Evolutionary conservation across 2,888 invertebrate species (phyloP).

Genomic region (Lepidocyrtinus sp.): DNA sequence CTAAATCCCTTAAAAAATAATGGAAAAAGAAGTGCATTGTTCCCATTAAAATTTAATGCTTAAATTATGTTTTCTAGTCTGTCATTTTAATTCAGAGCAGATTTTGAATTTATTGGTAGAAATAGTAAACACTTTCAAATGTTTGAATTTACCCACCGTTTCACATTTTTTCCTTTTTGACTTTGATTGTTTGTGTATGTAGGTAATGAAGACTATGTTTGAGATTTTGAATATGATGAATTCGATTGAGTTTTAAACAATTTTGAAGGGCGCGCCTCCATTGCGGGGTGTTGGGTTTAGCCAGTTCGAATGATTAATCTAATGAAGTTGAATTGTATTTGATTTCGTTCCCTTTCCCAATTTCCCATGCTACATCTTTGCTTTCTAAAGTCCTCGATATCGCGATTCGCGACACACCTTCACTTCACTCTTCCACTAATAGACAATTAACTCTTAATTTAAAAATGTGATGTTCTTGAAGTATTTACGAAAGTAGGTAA

Average conservation of each 20-base stretch:
- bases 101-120: too few species aligned
- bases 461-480: not conserved
- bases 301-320: not conserved
- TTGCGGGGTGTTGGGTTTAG: not conserved
- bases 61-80: too few species aligned
- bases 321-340: not conserved
- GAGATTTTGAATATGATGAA: not conserved
- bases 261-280: not conserved
- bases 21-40: not conserved
- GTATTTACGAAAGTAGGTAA: too few species aligned
- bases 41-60: too few species aligned
- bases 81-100: too few species aligned
- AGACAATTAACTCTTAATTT: not conserved
- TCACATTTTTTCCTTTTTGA: not conserved
- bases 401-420: not conserved
- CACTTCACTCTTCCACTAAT: not conserved
- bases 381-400: not conserved
- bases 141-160: not conserved
- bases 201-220: not conserved
- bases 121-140: too few species aligned
- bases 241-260: not conserved
- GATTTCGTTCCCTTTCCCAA: not conserved
- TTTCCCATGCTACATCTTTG: not conserved
- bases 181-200: not conserved
- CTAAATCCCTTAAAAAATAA: not conserved